Conservation (phyloP, 2,888 invertebrate genomes). For the Zygaena filipendulae region DNA sequence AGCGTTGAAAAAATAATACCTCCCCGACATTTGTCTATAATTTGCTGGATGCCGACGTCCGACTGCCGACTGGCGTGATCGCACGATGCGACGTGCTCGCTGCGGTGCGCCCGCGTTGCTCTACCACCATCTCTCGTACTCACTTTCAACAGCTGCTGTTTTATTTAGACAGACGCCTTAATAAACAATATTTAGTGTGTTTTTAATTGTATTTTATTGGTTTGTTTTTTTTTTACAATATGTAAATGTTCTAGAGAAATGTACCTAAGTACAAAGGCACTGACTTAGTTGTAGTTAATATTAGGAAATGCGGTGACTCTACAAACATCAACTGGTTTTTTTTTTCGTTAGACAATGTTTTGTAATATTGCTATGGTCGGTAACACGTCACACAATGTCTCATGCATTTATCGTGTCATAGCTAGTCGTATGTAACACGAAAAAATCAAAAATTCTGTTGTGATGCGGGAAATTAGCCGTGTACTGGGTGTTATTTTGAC, state of each 20-base stretch:
- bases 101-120: conserved; percentile 13
- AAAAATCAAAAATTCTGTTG: conserved; percentile 28
- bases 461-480: conserved; percentile 44
- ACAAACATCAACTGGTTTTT: too few species aligned
- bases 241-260: too few species aligned
- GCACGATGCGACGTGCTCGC: too few species aligned
- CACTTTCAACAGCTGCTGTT: conserved; percentile 23
- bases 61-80: conserved; percentile 19
- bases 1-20: conserved; percentile 68
- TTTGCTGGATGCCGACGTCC: conserved; percentile 53
- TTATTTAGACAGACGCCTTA: conserved; percentile 49
- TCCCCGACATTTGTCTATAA: conserved; percentile 62
- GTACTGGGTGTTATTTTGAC: conserved; percentile 49
- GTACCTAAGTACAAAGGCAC: too few species aligned
- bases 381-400: too few species aligned
- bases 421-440: conserved; percentile 10
- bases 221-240: too few species aligned
- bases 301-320: too few species aligned
- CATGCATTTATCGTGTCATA: too few species aligned
- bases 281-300: too few species aligned
- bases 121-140: conserved; percentile 17
- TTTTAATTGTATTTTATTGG: too few species aligned
- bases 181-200: conserved; percentile 34
- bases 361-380: too few species aligned
- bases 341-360: too few species aligned